Evolutionary conservation across 2,113 vertebrate species (phyloP), one percentile per base, ranked within the genome.

Genomic region (Dasypus novemcinctus): DNA sequence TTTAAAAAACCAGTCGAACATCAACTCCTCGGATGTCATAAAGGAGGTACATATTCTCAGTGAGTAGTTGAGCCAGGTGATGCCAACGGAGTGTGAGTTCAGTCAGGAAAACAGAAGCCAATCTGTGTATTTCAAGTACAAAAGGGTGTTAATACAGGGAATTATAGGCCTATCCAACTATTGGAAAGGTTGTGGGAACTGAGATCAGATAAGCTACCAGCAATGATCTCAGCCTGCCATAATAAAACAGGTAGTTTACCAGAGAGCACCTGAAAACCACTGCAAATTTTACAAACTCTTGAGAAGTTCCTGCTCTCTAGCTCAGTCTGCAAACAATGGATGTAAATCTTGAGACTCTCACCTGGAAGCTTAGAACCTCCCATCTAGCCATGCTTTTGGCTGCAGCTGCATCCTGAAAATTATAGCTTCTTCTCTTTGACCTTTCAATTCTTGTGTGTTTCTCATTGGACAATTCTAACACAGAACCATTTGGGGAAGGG

Each of bases 111-210:
- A 89, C 17, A 82, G 69, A 93, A 92, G 57, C 4, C 25, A 38
- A 31, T 71, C 20, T 33, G 13, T 46, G 57, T 46, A 41, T 83
- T 84, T 95, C 43, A 92, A 90, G 25, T 83, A 57, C 17, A 7
- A 85, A 89, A 57, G n/a, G 29, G 10, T 25, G 78, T 85, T 85
- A 86, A 43, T 93, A 41, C 25, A 66, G 36, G 83, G 75, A 92
- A 87, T n/a, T 66, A 80, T 88, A 95, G 68, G 33, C 46, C 54
- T 20, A 90, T 38, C 11, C 18, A 87, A 83, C 59, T 66, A 71
- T 4, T 68, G 31, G 18, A 52, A 95, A 52, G 21, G 64, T 27
- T 31, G 75, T 33, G 49, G 31, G 15, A 86, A 33, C 38, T 36
- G 78, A 49, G 79, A 59, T 83, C 25, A 49, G 66, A 25, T 63